Evolutionary conservation across 2,113 vertebrate genomes (phyloP), one percentile per base, ranked within the genome.

Genomic region (Saiga tatarica): DNA sequence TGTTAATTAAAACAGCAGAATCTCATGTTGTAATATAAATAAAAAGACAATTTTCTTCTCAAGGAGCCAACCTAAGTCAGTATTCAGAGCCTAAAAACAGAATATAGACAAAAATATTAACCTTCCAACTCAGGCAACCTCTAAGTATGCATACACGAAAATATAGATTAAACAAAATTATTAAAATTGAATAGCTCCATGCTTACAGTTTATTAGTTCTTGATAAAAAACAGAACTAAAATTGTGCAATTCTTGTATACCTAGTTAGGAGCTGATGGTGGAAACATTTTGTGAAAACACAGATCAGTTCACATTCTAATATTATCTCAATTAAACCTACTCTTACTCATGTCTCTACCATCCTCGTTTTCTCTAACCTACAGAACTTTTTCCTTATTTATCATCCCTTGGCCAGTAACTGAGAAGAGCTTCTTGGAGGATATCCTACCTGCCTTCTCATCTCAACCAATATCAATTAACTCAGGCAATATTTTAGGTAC

Each of bases 91-190:
- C 53, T 81, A 17, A 9, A 93, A 55, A 60, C 50, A 59, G 9
- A 93, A 67, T 39, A 62, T 30, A 94, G 36, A 86, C 28, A 94
- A 42, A 93, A 96, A 53, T 57, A 89, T 45, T 95, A 92, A 82
- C 13, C 13, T 95, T 50, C 39, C 39, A 82, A 59, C 19, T 96
- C 84, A 89, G 7, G 4, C 59, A 62, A 55, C 5, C 6, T 93
- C 45, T 45, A 71, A 21, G n/a, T 55, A 95, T 89, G 76, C 0
- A 5, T 5, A 6, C 3, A 76, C 19, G 7, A 89, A 91, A 84
- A 81, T 21, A 3, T 25, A 3, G 3, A 39, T 67, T 71, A 53
- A 79, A 87, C 15, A 57, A 88, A 88, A 52, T 82, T 55, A 33
- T 89, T 67, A 71, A 85, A 74, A 89, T 2, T 8, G 42, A 81